Evolutionary conservation across 2,113 vertebrate genomes (phyloP).

Genomic region (Podocnemis expansa): DNA sequence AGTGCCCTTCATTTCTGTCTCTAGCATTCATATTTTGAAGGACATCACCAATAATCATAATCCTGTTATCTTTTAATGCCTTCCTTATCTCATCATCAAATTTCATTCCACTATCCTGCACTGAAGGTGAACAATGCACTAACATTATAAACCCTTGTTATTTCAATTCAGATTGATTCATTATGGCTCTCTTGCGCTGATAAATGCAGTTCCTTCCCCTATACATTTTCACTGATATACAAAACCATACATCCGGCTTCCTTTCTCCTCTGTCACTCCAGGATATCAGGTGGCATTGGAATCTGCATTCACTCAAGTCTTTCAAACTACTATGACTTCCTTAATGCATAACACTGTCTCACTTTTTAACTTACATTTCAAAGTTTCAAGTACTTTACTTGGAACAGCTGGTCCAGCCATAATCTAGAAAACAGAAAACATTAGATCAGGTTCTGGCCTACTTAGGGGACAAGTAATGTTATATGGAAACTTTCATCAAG

Average conservation of each 20-base stretch:
- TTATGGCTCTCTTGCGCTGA: background rate
- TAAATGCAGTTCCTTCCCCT: background rate
- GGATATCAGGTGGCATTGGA: background rate
- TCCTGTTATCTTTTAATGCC: conserved; percentile 24
- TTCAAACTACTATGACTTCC: background rate
- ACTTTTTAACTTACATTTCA: background rate
- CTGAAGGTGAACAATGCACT: background rate
- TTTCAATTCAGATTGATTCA: conserved; percentile 22
- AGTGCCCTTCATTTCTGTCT: background rate
- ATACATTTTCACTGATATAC: background rate
- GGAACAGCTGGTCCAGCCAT: background rate
- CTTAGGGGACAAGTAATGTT: background rate
- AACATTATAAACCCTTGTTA: conserved; percentile 5
- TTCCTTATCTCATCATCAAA: conserved; percentile 22
- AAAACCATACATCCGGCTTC: background rate
- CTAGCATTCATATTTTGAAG: background rate
- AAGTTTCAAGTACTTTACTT: background rate
- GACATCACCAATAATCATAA: background rate
- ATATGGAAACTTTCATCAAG: background rate
- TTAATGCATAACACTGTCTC: background rate
- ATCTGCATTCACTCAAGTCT: background rate
- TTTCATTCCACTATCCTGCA: conserved; percentile 5
- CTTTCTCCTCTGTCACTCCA: conserved; percentile 2
- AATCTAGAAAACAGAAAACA: background rate
- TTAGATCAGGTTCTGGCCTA: background rate